phyloP scores from a whole-genome alignment of 2,797 vertebrate genomes.

The Brotula barbata region DNA sequence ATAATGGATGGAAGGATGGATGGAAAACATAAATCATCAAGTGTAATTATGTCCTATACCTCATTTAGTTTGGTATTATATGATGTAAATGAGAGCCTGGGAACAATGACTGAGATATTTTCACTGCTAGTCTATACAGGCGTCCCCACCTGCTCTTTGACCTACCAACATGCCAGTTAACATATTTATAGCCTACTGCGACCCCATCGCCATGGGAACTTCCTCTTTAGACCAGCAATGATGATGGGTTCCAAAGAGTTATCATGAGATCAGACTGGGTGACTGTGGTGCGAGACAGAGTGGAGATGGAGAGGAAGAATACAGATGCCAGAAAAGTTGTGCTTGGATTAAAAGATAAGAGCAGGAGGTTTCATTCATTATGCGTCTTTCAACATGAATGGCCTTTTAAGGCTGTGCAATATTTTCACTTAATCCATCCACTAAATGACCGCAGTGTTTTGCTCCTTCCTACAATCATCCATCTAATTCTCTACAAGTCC shows the following conservation, averaged over 20 bases:
- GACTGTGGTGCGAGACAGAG: conserved; percentile 31
- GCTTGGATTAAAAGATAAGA: conserved; percentile 28
- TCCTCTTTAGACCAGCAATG: conserved; percentile 54
- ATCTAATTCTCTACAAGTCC: background rate
- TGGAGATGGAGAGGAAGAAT: conserved; percentile 23
- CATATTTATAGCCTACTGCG: conserved; percentile 65
- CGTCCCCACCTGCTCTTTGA: conserved; percentile 69
- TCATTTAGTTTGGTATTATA: background rate
- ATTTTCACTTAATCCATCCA: conserved; percentile 16
- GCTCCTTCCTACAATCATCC: conserved; percentile 2
- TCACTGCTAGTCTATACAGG: conserved; percentile 26
- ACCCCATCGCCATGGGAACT: conserved; percentile 69
- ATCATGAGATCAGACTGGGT: conserved; percentile 41
- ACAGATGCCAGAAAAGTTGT: conserved; percentile 18
- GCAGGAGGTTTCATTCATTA: conserved; percentile 25
- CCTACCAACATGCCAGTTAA: conserved; percentile 30
- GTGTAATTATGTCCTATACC: background rate
- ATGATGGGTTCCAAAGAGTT: conserved; percentile 20
- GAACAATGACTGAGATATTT: conserved; percentile 40
- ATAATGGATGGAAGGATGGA: too few species aligned
- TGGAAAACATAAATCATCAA: background rate
- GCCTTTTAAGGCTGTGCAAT: conserved; percentile 15
- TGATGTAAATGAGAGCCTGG: conserved; percentile 37
- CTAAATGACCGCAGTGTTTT: conserved; percentile 3
- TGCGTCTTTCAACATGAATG: conserved; percentile 18